Percentiles rank a stretch among this genome's conserved stretches.
These are phyloP conservation scores for Corythaeola cristata DNA, from an alignment of 2,113 vertebrate genomes.

Conservation along the genomic window DNA sequence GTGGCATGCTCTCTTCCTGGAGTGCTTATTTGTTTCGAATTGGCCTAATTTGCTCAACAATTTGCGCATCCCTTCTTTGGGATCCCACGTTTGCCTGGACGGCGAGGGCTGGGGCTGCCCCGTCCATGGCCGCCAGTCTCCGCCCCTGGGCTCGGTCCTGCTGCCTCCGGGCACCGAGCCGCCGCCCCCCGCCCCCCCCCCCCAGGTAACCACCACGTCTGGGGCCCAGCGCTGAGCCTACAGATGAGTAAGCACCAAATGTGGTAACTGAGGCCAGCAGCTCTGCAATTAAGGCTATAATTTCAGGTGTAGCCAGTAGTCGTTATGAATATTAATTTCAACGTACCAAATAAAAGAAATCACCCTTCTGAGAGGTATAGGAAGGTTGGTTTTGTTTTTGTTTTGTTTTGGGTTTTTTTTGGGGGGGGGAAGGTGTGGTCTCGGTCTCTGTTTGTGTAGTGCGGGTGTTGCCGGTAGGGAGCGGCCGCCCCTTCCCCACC, in stretches of 20 bases:
- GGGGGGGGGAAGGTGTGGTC: too few species aligned
- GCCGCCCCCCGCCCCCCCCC: too few species aligned
- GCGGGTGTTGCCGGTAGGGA: too few species aligned
- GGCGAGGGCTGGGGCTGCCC: background rate
- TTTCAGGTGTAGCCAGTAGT: conserved; percentile 34
- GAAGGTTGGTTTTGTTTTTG: rapidly evolving
- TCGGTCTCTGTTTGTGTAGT: too few species aligned
- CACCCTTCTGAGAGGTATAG: rapidly evolving
- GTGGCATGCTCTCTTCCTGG: background rate
- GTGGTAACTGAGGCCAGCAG: conserved; percentile 4
- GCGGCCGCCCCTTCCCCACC: background rate
- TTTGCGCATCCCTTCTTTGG: background rate
- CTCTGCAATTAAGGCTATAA: conserved; percentile 45
- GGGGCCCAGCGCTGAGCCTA: background rate
- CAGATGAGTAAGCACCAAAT: conserved; percentile 30
- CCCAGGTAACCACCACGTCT: background rate
- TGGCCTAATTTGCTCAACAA: conserved; percentile 2
- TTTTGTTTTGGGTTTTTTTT: too few species aligned
- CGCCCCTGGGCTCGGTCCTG: background rate
- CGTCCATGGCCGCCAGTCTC: background rate
- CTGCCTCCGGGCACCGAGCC: background rate
- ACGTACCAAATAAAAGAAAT: background rate
- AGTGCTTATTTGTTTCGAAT: conserved; percentile 11
- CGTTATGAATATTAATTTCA: conserved; percentile 52
- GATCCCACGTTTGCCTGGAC: background rate